phyloP scores from a whole-genome alignment of 53 echinoderm and acorn worm species.

The Holothuria leucospilota region DNA sequence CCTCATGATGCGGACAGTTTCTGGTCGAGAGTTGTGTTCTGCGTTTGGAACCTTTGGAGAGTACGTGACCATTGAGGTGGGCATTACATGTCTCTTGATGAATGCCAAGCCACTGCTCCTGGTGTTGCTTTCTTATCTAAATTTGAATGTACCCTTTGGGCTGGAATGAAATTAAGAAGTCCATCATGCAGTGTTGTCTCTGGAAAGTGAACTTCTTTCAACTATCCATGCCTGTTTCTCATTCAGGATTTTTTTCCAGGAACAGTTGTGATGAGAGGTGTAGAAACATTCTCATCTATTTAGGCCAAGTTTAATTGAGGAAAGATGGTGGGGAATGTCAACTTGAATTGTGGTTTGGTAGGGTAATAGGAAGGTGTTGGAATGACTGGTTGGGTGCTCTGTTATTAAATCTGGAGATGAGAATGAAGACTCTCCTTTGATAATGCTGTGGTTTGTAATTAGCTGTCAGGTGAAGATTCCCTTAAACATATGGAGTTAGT shows the following conservation, averaged over 20 bases:
- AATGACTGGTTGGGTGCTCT: background rate
- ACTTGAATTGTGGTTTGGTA: slow-evolving; percentile 17
- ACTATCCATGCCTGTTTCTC: slow-evolving; percentile 11
- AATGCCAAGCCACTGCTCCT: background rate
- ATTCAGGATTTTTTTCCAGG: slow-evolving; percentile 20
- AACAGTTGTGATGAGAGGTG: slow-evolving; percentile 13
- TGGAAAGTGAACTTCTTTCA: slow-evolving; percentile 13
- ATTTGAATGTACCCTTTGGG: slow-evolving; percentile 23
- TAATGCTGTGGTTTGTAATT: slow-evolving; percentile 27
- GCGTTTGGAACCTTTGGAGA: background rate
- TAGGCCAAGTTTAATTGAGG: slow-evolving; percentile 40
- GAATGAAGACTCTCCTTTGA: background rate
- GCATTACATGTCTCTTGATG: too few relatives aligned
- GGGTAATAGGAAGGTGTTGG: background rate
- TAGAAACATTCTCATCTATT: background rate
- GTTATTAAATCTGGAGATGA: background rate
- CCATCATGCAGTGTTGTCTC: background rate
- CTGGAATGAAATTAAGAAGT: slow-evolving; percentile 19
- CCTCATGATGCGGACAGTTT: too few relatives aligned
- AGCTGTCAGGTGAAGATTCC: background rate
- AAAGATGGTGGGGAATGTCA: slow-evolving; percentile 4
- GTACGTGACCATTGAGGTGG: slow-evolving; percentile 17
- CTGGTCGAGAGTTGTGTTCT: too few relatives aligned
- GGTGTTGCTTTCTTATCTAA: slow-evolving; percentile 29
- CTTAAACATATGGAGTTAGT: too few relatives aligned